A percentile compares a stretch with the other conserved stretches of the same genome.
phyloP scores from a whole-genome alignment of 2,797 vertebrate species.

The Pangasius sanitwongsei region DNA sequence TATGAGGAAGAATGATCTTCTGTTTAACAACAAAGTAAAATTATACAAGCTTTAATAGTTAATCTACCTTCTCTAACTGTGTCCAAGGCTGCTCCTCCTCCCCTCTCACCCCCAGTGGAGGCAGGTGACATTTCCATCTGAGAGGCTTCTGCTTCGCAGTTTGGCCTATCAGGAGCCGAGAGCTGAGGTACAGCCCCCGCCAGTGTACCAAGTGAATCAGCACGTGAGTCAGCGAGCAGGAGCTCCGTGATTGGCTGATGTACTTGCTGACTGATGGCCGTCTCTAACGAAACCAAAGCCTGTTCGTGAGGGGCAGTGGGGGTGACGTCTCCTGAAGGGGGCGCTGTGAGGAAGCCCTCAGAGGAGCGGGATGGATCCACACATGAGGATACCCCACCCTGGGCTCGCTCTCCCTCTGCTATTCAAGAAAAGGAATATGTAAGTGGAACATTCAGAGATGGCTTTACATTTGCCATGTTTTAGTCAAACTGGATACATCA shows the following conservation, averaged over 20 bases:
- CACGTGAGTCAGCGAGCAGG: conserved; percentile 79
- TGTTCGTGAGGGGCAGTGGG: conserved; percentile 81
- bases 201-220: conserved; percentile 75
- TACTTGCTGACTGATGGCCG: conserved; percentile 83
- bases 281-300: conserved; percentile 84
- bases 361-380: conserved; percentile 79
- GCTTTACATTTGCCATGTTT: not conserved
- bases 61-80: conserved; percentile 81
- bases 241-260: conserved; percentile 83
- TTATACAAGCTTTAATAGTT: conserved; percentile 61
- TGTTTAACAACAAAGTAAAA: not conserved
- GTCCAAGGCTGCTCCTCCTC: conserved; percentile 77
- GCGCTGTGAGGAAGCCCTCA: conserved; percentile 86
- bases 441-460: not conserved
- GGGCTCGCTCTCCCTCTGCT: conserved; percentile 73
- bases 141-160: conserved; percentile 85
- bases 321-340: conserved; percentile 85
- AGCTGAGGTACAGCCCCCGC: conserved; percentile 78
- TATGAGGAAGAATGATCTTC: not conserved
- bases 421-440: conserved; percentile 42
- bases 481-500: not conserved
- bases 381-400: conserved; percentile 73
- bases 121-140: conserved; percentile 97
- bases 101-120: conserved; percentile 89
- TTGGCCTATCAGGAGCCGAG: conserved; percentile 78